Evolutionary conservation across 2,113 vertebrate species (phyloP), one percentile per base, ranked within the genome.

Genomic region (Microcebus jonahi): DNA sequence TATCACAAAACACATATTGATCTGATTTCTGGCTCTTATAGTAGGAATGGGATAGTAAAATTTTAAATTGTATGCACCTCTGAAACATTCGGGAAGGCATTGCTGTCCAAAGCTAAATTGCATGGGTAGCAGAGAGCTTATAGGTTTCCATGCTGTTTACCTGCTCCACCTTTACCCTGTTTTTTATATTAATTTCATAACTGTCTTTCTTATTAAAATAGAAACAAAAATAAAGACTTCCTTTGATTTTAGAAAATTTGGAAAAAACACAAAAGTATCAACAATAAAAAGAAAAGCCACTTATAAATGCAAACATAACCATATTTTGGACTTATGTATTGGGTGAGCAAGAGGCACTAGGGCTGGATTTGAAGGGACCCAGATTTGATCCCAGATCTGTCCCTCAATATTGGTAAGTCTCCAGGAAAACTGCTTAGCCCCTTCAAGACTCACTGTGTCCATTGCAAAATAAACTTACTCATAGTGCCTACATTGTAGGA

Each of bases 401-500:
- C 15, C 42, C 10, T 67, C 6, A 11, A 6, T 48, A n/a, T n/a
- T 1, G 20, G 27, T 6, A 14, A 18, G 3, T 53, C 25, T 91
- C 27, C 8, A 55, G 14, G 39, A 61, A 83, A 77, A 80, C 1
- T 6, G 9, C 10, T 50, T 55, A 42, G 25, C 20, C 8, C 48
- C 31, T 90, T 77, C 23, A 5, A 3, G 34, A 3, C n/a, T 70
- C 18, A 0, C 10, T 45, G 2, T 27, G 29, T 27, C 70, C 61
- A 67, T 8, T 29, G 12, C 65, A 81, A 91, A n/a, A 34, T 29
- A 18, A 3, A 36, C 13, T 25, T 45, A 65, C 18, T 8, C n/a
- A 45, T 45, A n/a, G 63, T 14, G 2, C 45, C 42, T 18, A 1
- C 27, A 14, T 1, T 0, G 0, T 15, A 84, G 31, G 45, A 27